Conservation (phyloP, 2,797 vertebrate genomes). For the Esox masquinongy region DNA sequence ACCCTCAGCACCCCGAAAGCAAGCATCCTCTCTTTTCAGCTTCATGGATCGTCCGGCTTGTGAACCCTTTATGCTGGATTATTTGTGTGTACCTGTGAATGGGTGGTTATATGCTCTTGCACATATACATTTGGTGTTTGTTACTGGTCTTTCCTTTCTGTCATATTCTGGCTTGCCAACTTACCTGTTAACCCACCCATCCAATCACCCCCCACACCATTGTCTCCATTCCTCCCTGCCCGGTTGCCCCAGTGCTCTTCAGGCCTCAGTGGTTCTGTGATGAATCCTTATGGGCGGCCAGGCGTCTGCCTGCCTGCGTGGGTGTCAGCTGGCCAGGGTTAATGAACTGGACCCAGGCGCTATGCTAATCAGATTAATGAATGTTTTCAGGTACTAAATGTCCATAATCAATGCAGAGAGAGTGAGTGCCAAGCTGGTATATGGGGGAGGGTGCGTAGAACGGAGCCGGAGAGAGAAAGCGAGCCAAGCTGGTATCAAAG, state of each 20-base stretch:
- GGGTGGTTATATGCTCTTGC: background rate
- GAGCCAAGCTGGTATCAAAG: constrained; percentile 47
- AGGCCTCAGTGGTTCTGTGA: constrained; percentile 70
- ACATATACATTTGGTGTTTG: background rate
- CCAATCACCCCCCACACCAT: background rate
- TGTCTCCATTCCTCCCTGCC: constrained; percentile 25
- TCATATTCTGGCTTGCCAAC: background rate
- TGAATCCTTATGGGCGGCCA: constrained; percentile 66
- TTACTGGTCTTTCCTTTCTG: background rate
- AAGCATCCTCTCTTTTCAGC: background rate
- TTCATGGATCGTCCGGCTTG: background rate
- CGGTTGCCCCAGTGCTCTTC: constrained; percentile 60
- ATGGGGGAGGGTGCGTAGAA: background rate
- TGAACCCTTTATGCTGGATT: background rate
- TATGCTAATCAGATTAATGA: constrained; percentile 74
- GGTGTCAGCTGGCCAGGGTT: constrained; percentile 66
- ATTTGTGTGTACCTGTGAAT: constrained; percentile 10
- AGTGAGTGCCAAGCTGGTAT: constrained; percentile 2
- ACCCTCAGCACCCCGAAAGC: background rate
- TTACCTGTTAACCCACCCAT: constrained; percentile 17
- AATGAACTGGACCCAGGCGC: constrained; percentile 74
- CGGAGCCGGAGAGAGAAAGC: constrained; percentile 12
- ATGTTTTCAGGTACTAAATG: constrained; percentile 69
- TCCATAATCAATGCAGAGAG: constrained; percentile 66
- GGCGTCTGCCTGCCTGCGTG: constrained; percentile 65